Conservation (phyloP, 2,888 invertebrate genomes). For the Nomada lathburiana region DNA sequence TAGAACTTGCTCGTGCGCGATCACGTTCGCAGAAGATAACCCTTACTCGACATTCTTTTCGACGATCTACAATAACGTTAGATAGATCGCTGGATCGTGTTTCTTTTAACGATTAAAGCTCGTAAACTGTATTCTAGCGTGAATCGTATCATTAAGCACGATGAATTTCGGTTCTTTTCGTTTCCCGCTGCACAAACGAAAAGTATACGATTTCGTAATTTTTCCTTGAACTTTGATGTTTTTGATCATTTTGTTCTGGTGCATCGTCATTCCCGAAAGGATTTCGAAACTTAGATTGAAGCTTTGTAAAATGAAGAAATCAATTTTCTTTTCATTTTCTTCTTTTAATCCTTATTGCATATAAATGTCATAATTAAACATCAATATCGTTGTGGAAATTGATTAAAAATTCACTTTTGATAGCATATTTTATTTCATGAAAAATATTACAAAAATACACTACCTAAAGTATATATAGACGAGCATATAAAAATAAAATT, state of each 20-base stretch:
- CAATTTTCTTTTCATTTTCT: too few relatives aligned
- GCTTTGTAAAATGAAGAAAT: too few relatives aligned
- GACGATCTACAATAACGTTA: conserved; percentile 3
- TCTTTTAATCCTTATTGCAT: too few relatives aligned
- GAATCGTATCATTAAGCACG: conserved; percentile 29
- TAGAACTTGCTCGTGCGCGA: conserved; percentile 7
- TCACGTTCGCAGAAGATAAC: conserved; percentile 21
- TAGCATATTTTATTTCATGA: too few relatives aligned
- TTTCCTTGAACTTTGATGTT: not conserved
- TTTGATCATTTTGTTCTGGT: not conserved
- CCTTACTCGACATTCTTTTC: conserved; percentile 24
- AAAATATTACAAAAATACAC: not conserved
- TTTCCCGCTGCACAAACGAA: conserved; percentile 11
- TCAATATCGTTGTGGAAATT: too few relatives aligned
- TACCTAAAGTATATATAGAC: not conserved
- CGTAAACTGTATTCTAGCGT: conserved; percentile 39
- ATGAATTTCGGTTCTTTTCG: conserved; percentile 22
- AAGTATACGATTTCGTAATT: not conserved
- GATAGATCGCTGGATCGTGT: conserved; percentile 44
- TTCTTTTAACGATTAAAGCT: conserved; percentile 43
- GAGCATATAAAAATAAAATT: conserved; percentile 17
- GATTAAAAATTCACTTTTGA: too few relatives aligned
- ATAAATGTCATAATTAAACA: too few relatives aligned
- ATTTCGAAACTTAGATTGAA: too few relatives aligned
- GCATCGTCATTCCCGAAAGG: not conserved